Base-by-base conservation (phyloP, 2,888 invertebrate species). In the Lomographa bimaculata region DNA sequence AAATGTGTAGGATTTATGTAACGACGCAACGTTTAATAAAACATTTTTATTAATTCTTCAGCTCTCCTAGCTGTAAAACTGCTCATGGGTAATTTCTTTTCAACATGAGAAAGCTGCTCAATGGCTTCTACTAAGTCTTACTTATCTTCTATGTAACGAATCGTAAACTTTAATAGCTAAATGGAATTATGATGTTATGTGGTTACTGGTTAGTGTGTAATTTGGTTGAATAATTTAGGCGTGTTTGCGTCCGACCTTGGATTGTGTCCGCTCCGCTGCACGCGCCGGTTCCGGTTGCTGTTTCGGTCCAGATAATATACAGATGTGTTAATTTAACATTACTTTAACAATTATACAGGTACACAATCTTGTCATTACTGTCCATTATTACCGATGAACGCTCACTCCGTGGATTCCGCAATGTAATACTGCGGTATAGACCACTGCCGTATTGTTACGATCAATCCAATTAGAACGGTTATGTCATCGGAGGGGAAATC, bases 221-320 rank as follows among this genome's bases (percentile, higher is more conserved):
- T 64, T 61, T 60, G 46, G 50, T 58, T 68, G 61, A 61, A 63
- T 69, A 61, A 65, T 64, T 60, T 60, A 71, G 69, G 67, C 58
- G 68, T 70, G 64, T 64, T 57, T 63, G 70, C 14, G 51, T 53
- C 47, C 71, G 83, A 80, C 85, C 86, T 86, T 85, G 82, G 68
- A 60, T 50, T 48, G 46, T 50, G 54, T 54, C 56, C 74, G 80
- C 71, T 75, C 54, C 61, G 77, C 60, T 82, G 79, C 78, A 71
- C 69, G 37, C 64, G 57, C 44, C 54, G 54, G 75, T 85, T 84
- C 82, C 82, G 80, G 71, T 69, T 72, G 64, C 69, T 70, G 75
- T 74, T 71, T 74, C 73, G 73, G 67, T 74, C 73, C 64, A 71
- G 64, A 78, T n/a, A n/a, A n/a, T 71, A 71, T 69, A 69, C 54